Evolutionary conservation across 2,888 invertebrate species (phyloP), one percentile per base, ranked within the genome.

Genomic region (Drosophila koepferae): DNA sequence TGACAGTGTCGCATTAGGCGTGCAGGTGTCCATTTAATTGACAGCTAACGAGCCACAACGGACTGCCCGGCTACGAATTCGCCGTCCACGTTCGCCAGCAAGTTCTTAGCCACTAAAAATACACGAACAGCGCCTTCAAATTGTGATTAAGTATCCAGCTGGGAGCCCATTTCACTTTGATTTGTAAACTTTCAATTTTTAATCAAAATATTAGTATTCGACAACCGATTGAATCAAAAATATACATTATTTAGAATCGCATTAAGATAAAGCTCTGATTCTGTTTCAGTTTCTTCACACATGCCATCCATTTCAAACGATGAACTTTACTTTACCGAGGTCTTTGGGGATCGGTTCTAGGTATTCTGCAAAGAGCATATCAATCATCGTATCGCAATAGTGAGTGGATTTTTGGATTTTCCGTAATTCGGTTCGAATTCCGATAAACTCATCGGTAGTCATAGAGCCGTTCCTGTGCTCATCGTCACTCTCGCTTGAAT

Each of bases 21-120:
- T 69, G 82, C 88, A 86, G 87, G 87, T 90, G 90, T 89, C 83
- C 81, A 85, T 68, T 89, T 89, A 90, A 89, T 87, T 88, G 89
- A 89, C 89, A 88, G 82, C 76, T 79, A 86, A 85, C 89, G 85
- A 88, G 82, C 63, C 74, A 81, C 77, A 49, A 65, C 74, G 58
- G 76, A 75, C 78, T 71, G 43, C 70, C 8, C 36, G 9, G 34
- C 34, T 10, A 36, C 2, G 18, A 14, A 8, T 36, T 28, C 28
- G 70, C 14, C 53, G 10, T 9, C 36, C 9, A 36, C 9, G 20
- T 14, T 14, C 53, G 6, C 68, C 69, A 53, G 44, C 36, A n/a
- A 38, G 38, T 38, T 48, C 23, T 44, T 7, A 58, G 31, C 4
- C 40, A 20, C 40, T 6, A 7, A 44, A 34, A 59, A 60, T 49